A percentile compares a stretch with the other conserved stretches of the same genome.
Evolutionary conservation across 2,888 invertebrate species (phyloP).

Genomic region (Tanypteryx hageni): DNA sequence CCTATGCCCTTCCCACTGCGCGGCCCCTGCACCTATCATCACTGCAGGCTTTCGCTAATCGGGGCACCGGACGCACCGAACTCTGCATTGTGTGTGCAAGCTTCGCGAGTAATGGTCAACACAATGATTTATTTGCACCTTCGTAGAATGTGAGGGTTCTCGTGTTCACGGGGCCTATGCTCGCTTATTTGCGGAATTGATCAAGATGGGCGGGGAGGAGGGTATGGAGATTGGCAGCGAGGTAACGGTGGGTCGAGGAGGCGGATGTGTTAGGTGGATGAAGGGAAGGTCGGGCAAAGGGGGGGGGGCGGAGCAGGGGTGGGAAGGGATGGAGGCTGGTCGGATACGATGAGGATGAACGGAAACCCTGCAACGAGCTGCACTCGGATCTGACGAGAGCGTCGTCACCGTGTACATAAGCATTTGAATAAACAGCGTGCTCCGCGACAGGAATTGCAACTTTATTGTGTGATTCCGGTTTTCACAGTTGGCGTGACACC

Average conservation of each 20-base stretch:
- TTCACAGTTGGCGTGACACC: background rate
- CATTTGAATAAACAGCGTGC: constrained; percentile 20
- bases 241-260: background rate
- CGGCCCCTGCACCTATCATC: background rate
- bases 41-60: background rate
- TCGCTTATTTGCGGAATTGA: constrained; percentile 52
- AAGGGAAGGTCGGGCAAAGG: background rate
- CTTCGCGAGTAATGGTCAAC: background rate
- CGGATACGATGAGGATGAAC: background rate
- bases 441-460: constrained; percentile 7
- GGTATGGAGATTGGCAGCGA: background rate
- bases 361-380: constrained; percentile 3
- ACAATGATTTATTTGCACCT: constrained; percentile 50
- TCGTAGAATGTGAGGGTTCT: background rate
- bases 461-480: constrained; percentile 36
- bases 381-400: constrained; percentile 26
- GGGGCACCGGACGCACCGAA: background rate
- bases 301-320: background rate
- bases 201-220: background rate
- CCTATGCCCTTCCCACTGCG: no score
- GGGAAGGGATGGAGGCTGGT: background rate
- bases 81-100: background rate
- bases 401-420: constrained; percentile 33
- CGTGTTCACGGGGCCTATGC: background rate
- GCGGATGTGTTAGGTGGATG: background rate